phyloP scores from a whole-genome alignment of 2,113 vertebrate species.

The Globicephala melas region DNA sequence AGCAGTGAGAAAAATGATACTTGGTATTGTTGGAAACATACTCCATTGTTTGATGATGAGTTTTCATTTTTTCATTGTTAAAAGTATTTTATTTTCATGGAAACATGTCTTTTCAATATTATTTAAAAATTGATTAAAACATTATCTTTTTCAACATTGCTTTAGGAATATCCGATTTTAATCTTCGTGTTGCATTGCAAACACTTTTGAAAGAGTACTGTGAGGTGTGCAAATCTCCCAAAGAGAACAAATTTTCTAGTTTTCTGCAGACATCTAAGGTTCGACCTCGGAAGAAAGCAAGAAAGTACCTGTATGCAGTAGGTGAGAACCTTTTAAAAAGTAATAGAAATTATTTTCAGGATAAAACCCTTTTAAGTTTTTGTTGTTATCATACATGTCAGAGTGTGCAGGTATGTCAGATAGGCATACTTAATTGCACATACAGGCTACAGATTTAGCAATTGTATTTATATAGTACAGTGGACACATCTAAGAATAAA shows the following conservation, averaged over 20 bases:
- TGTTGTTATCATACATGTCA: not conserved
- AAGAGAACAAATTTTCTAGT: slow-evolving; percentile 93
- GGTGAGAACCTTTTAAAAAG: slow-evolving; percentile 84
- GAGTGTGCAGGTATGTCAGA: slow-evolving; percentile 3
- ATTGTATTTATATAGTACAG: slow-evolving; percentile 20
- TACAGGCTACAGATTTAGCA: slow-evolving; percentile 30
- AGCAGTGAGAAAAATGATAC: slow-evolving; percentile 22
- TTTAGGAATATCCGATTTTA: slow-evolving; percentile 94
- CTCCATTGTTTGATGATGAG: not conserved
- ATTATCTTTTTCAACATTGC: slow-evolving; percentile 55
- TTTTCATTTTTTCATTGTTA: slow-evolving; percentile 40
- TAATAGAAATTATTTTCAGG: slow-evolving; percentile 21
- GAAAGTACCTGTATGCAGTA: slow-evolving; percentile 98
- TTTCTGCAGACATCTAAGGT: slow-evolving; percentile 91
- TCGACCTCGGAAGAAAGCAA: slow-evolving; percentile 95
- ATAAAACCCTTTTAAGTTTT: slow-evolving; percentile 41
- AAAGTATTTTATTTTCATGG: not conserved
- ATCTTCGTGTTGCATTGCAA: slow-evolving; percentile 96
- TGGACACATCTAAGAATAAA: slow-evolving; percentile 29
- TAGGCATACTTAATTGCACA: slow-evolving; percentile 43
- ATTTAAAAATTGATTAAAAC: slow-evolving; percentile 41
- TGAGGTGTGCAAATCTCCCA: slow-evolving; percentile 92
- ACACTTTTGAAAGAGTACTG: slow-evolving; percentile 97
- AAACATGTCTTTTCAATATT: not conserved
- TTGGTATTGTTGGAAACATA: not conserved